A percentile compares a stretch with the other conserved stretches of the same genome.
phyloP scores from a whole-genome alignment of 2,888 invertebrate genomes.

The Drosophila putrida region DNA sequence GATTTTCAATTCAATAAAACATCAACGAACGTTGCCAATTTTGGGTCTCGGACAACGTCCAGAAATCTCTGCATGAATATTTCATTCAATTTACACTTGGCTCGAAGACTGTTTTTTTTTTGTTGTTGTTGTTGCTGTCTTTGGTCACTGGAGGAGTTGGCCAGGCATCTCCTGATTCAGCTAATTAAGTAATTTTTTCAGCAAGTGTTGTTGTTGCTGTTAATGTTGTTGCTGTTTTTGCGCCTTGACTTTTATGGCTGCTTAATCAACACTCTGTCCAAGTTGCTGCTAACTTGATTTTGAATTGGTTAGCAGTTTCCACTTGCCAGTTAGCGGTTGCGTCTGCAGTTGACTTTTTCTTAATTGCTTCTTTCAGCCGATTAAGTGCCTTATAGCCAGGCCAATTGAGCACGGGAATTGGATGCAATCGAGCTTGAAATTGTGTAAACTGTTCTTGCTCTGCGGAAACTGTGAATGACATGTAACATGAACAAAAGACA shows the following conservation, averaged over 20 bases:
- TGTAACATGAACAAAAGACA: conserved; percentile 12
- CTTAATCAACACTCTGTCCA: conserved; percentile 71
- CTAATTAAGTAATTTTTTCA: conserved; percentile 81
- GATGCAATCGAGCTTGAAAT: conserved; percentile 69
- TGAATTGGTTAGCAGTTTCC: conserved; percentile 45
- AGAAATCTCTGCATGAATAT: conserved; percentile 80
- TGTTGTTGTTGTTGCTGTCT: conserved; percentile 16
- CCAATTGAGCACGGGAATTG: conserved; percentile 49
- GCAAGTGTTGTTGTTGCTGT: conserved; percentile 21
- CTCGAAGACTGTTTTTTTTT: conserved; percentile 31
- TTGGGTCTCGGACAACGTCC: conserved; percentile 52
- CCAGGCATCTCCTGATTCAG: conserved; percentile 43
- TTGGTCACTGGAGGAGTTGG: conserved; percentile 12
- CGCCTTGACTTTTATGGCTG: conserved; percentile 57
- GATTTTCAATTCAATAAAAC: conserved; percentile 81
- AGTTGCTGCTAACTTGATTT: conserved; percentile 36
- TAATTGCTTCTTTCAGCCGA: conserved; percentile 72
- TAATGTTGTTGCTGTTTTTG: conserved; percentile 38
- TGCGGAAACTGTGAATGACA: conserved; percentile 24
- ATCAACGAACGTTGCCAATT: conserved; percentile 68
- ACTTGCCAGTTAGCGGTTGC: conserved; percentile 16
- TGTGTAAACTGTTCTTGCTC: conserved; percentile 26
- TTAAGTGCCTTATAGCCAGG: conserved; percentile 53
- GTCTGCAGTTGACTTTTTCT: conserved; percentile 72
- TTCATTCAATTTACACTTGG: conserved; percentile 82